A percentile compares a stretch with the other conserved stretches of the same genome.
Conservation (phyloP, 1,140 invertebrate species). For the Neomicropteryx cornuta region DNA sequence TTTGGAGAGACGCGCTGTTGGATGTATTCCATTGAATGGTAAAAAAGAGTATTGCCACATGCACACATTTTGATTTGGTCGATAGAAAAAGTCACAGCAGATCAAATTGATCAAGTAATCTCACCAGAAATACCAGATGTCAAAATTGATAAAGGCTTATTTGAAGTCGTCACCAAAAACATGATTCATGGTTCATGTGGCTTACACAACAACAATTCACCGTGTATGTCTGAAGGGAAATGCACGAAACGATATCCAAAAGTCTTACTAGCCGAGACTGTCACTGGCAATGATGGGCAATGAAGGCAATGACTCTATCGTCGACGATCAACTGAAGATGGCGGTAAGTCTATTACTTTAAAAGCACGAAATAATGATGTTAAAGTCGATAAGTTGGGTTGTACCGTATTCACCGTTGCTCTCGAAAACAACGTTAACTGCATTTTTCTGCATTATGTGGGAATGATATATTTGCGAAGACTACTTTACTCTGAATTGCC, state of each 20-base stretch:
- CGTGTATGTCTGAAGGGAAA: too few species aligned
- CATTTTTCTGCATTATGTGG: slow-evolving; percentile 20
- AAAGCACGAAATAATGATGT: slow-evolving; percentile 5
- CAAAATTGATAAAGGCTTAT: too few species aligned
- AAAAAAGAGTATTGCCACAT: slow-evolving; percentile 28
- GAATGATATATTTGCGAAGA: too few species aligned
- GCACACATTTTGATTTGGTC: slow-evolving; percentile 37
- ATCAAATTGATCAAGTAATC: slow-evolving; percentile 29
- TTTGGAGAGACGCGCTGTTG: slow-evolving; percentile 24
- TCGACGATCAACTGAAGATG: too few species aligned
- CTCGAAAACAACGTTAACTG: slow-evolving; percentile 21
- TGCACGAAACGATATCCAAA: too few species aligned
- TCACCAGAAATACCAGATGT: slow-evolving; percentile 40
- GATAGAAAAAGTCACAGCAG: slow-evolving; percentile 19
- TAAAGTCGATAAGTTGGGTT: slow-evolving; percentile 21
- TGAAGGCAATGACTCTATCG: slow-evolving; percentile 3
- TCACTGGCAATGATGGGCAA: too few species aligned
- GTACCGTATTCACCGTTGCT: too few species aligned
- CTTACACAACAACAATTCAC: too few species aligned
- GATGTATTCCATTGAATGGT: slow-evolving; percentile 40
- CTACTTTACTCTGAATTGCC: slow-evolving; percentile 15
- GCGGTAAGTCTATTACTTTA: too few species aligned
- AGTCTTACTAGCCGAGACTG: too few species aligned
- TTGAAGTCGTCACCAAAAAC: too few species aligned
- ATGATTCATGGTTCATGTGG: slow-evolving; percentile 43